Base-by-base conservation (phyloP, 2,113 vertebrate genomes). In the Podilymbus podiceps region DNA sequence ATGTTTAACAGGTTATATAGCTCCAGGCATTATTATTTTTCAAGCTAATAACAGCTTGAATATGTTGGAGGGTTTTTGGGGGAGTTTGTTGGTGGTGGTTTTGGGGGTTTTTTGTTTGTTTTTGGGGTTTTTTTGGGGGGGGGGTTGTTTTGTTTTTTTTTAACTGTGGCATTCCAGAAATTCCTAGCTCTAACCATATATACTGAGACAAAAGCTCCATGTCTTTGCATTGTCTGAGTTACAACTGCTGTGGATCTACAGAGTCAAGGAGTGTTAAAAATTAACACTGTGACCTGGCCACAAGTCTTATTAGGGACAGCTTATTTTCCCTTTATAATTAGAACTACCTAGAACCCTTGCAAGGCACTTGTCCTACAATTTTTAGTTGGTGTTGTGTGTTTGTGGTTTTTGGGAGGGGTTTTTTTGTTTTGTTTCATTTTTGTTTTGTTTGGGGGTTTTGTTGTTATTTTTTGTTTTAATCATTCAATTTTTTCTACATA, bases 1-100 rank as follows among this genome's bases (percentile, higher is more conserved):
- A 89, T 66, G 64, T 88, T 91, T 80, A 90, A n/a, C 86, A 85
- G 16, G 78, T 80, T 86, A 89, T 49, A 84, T 17, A 91, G 87
- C 90, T 79, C 53, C n/a, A 87, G 80, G 66, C 80, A 62, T 62
- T 91, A 68, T 79, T 85, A 88, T 95, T 95, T 91, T 93, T 95
- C 67, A 94, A 87, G 62, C 66, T 90, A 63, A 19, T 42, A 89
- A 49, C 66, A 83, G 87, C 50, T 73, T 60, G 50, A 81, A 53
- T 81, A 55, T 89, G 69, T n/a, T n/a, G n/a, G n/a, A n/a, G n/a
- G n/a, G n/a, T n/a, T n/a, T n/a, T n/a, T n/a, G n/a, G n/a, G n/a
- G n/a, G n/a, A n/a, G n/a, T n/a, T n/a, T n/a, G n/a, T n/a, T n/a
- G n/a, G n/a, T n/a, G n/a, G n/a, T n/a, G n/a, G n/a, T n/a, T n/a